Percentiles rank a stretch among this genome's conserved stretches.
Evolutionary conservation across 2,797 vertebrate genomes (phyloP).

Genomic region (Otus scops): DNA sequence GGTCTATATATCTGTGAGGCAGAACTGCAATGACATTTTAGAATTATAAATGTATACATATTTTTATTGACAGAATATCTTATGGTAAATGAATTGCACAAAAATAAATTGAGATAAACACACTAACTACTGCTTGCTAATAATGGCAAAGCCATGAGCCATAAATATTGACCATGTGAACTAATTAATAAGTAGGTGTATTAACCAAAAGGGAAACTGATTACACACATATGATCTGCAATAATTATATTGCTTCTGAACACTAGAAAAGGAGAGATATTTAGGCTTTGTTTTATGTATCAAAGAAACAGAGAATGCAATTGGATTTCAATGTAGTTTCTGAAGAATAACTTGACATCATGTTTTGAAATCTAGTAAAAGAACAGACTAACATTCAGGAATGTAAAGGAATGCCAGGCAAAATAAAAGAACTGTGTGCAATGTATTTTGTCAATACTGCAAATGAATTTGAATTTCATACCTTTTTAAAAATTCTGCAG

Average conservation of each 20-base stretch:
- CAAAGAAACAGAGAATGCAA: not conserved
- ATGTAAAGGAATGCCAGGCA: not conserved
- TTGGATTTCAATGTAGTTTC: not conserved
- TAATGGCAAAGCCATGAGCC: not conserved
- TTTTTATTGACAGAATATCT: not conserved
- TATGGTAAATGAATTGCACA: not conserved
- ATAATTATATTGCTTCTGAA: not conserved
- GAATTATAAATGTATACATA: not conserved
- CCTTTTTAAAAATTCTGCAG: not conserved
- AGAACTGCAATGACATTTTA: not conserved
- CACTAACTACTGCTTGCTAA: not conserved
- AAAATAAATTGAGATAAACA: not conserved
- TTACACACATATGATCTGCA: not conserved
- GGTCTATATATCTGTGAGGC: not conserved
- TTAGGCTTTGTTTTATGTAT: not conserved
- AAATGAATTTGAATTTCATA: not conserved
- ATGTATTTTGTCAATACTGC: not conserved
- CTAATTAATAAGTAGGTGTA: not conserved
- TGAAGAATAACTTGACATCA: not conserved
- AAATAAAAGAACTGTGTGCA: not conserved
- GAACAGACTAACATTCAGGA: not conserved
- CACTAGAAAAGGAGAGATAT: not conserved
- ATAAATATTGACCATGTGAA: not conserved
- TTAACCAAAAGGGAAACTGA: not conserved
- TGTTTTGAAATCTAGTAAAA: not conserved